These are phyloP conservation scores for Drosophila paramelanica DNA, from an alignment of 2,888 invertebrate genomes.

Conservation along the genomic window DNA sequence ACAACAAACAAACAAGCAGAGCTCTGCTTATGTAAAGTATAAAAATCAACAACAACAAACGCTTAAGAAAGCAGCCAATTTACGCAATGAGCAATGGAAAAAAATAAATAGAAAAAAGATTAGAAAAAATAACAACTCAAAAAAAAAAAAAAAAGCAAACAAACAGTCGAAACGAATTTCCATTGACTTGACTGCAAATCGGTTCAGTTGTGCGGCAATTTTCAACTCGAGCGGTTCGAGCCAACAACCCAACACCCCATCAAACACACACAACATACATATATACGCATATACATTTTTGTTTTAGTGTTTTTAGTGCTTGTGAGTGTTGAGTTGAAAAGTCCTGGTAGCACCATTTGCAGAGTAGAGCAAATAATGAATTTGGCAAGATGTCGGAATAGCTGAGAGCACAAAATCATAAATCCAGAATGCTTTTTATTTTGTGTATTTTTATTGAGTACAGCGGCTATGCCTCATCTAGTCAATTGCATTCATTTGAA, in stretches of 20 bases:
- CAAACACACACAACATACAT: background rate
- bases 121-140: slow-evolving; percentile 20
- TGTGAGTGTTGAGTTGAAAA: background rate
- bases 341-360: slow-evolving; percentile 11
- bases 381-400: slow-evolving; percentile 85
- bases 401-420: slow-evolving; percentile 77
- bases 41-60: slow-evolving; percentile 18
- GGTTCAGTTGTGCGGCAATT: slow-evolving; percentile 68
- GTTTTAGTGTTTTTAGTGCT: slow-evolving; percentile 37
- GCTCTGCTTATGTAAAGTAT: slow-evolving; percentile 34
- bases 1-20: slow-evolving; percentile 9
- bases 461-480: slow-evolving; percentile 85
- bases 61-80: slow-evolving; percentile 47
- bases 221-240: slow-evolving; percentile 70
- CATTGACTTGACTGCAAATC: slow-evolving; percentile 32
- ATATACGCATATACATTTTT: background rate
- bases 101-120: slow-evolving; percentile 8
- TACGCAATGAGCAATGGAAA: slow-evolving; percentile 33
- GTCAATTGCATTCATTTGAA: slow-evolving; percentile 83
- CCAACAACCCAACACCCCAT: slow-evolving; percentile 8
- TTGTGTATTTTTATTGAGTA: slow-evolving; percentile 62
- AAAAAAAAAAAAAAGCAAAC: slow-evolving; percentile 24
- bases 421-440: slow-evolving; percentile 47
- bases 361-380: slow-evolving; percentile 72
- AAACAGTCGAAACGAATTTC: slow-evolving; percentile 40